These are phyloP conservation scores for Pseudotriccus pelzelni DNA, from an alignment of 2,797 vertebrate genomes.

Conservation along the genomic window DNA sequence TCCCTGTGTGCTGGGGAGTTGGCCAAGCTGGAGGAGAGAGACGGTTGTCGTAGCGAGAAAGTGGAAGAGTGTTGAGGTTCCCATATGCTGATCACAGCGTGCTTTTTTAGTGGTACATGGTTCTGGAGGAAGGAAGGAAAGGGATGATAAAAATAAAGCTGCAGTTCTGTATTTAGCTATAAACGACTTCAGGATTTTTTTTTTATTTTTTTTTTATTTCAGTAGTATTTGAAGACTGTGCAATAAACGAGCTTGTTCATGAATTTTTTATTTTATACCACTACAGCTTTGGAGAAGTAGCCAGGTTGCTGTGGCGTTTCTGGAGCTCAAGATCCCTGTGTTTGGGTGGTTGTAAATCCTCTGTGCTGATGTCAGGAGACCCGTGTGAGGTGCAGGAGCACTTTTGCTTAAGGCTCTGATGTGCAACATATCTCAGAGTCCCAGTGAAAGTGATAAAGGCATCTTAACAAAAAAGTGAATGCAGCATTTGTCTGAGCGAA, in stretches of 20 bases:
- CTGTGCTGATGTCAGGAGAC: background rate
- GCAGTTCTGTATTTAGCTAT: slow-evolving; percentile 47
- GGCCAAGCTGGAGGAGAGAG: slow-evolving; percentile 21
- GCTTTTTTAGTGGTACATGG: background rate
- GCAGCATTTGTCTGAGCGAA: background rate
- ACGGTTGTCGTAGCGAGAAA: background rate
- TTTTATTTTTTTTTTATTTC: background rate
- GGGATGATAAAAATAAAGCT: slow-evolving; percentile 58
- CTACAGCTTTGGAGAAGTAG: background rate
- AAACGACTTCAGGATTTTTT: background rate
- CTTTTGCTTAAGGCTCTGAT: background rate
- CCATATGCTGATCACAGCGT: slow-evolving; percentile 11
- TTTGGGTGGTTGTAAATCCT: background rate
- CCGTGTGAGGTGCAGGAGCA: background rate
- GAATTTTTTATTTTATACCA: slow-evolving; percentile 12
- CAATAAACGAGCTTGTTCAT: slow-evolving; percentile 51
- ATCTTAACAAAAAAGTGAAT: background rate
- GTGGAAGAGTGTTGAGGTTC: slow-evolving; percentile 20
- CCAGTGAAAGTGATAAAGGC: background rate
- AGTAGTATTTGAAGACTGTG: slow-evolving; percentile 47
- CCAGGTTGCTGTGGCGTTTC: background rate
- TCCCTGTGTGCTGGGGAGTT: background rate
- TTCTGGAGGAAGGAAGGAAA: slow-evolving; percentile 58
- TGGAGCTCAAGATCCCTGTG: background rate
- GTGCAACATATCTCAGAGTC: background rate